phyloP scores from a whole-genome alignment of 2,797 vertebrate species.

The Myiothlypis coronata region DNA sequence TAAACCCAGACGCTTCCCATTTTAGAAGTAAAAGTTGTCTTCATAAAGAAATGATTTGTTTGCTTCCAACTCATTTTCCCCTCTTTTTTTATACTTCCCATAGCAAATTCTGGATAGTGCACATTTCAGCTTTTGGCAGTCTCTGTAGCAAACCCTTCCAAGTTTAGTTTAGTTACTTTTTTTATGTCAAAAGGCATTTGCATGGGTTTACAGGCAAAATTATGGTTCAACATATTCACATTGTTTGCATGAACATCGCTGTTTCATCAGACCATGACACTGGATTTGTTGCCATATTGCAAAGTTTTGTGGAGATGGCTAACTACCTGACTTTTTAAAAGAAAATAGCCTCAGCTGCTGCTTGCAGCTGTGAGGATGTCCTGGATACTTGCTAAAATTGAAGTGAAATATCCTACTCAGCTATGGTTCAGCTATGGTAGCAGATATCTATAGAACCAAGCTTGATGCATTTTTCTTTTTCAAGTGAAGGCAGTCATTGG shows the following conservation, averaged over 20 bases:
- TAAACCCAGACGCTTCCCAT: slow-evolving; percentile 62
- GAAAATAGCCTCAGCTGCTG: background rate
- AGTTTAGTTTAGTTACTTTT: slow-evolving; percentile 69
- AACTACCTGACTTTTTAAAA: background rate
- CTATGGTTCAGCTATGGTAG: background rate
- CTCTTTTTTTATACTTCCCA: slow-evolving; percentile 66
- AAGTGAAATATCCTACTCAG: background rate
- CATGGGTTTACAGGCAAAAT: slow-evolving; percentile 60
- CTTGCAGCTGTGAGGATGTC: background rate
- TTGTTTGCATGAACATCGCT: slow-evolving; percentile 52
- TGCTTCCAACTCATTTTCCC: slow-evolving; percentile 51
- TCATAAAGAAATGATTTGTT: slow-evolving; percentile 62
- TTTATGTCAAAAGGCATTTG: slow-evolving; percentile 66
- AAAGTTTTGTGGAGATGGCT: background rate
- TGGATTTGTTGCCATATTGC: slow-evolving; percentile 21
- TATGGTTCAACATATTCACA: slow-evolving; percentile 56
- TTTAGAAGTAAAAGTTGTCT: slow-evolving; percentile 65
- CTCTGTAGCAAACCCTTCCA: slow-evolving; percentile 55
- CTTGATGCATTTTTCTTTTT: background rate
- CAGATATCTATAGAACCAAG: background rate
- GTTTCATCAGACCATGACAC: slow-evolving; percentile 1
- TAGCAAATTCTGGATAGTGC: slow-evolving; percentile 64
- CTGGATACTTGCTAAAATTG: background rate
- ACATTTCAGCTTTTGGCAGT: slow-evolving; percentile 66
- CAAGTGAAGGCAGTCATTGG: background rate